These are phyloP conservation scores for Lutraria lutraria DNA, from an alignment of 2,888 invertebrate genomes.

Conservation along the genomic window DNA sequence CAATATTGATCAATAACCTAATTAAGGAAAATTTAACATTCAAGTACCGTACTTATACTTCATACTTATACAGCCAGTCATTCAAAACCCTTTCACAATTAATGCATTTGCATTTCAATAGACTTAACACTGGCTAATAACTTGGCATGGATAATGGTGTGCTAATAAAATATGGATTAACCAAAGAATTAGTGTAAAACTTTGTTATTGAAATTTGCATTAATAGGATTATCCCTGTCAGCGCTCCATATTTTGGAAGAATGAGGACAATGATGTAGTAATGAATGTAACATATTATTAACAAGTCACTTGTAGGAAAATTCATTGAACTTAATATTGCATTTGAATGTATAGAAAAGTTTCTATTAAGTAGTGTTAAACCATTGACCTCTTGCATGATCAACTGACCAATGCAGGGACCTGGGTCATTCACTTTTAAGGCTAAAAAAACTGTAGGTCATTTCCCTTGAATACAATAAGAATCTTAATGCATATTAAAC, in stretches of 20 bases:
- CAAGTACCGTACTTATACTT: neutral
- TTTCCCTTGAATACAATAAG: neutral
- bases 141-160: neutral
- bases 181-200: neutral
- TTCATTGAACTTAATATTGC: too few species aligned
- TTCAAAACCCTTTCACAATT: neutral
- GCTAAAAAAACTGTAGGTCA: neutral
- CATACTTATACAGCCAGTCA: neutral
- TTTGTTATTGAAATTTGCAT: neutral
- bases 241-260: too few species aligned
- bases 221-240: neutral
- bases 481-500: neutral
- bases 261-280: too few species aligned
- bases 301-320: too few species aligned
- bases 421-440: too few species aligned
- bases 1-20: neutral
- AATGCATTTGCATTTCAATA: neutral
- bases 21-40: neutral
- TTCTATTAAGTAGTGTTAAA: neutral
- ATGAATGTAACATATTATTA: too few species aligned
- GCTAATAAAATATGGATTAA: neutral
- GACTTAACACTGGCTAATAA: neutral
- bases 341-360: neutral
- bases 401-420: too few species aligned
- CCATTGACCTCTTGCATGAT: neutral